Evolutionary conservation across 2,888 invertebrate species (phyloP).

Genomic region (Tolmerus cingulatus): DNA sequence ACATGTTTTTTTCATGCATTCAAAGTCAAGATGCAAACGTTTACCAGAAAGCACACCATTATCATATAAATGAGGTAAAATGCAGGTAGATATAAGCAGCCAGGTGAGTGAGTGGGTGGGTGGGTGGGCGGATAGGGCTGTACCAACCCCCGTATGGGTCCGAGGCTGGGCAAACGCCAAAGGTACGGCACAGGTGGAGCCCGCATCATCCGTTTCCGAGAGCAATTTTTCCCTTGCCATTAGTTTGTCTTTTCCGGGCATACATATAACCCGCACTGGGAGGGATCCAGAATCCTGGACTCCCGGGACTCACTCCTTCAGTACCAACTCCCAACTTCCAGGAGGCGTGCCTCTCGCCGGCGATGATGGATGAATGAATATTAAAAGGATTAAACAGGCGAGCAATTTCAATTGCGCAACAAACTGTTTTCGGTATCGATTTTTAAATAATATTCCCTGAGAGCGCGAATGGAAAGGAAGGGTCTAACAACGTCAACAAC

Average conservation of each 20-base stretch:
- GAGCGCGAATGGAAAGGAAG: not conserved
- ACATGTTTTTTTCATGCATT: not conserved
- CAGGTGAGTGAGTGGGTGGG: no score
- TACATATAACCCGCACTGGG: not conserved
- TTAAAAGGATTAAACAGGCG: not conserved
- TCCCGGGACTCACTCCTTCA: not conserved
- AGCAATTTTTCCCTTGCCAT: not conserved
- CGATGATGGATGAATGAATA: slow-evolving; percentile 1
- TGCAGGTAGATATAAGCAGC: not conserved
- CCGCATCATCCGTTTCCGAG: not conserved
- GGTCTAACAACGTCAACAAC: slow-evolving; percentile 24
- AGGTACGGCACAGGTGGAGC: not conserved
- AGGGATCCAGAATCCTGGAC: not conserved
- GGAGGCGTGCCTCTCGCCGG: not conserved
- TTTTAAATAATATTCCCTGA: not conserved
- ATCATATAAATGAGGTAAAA: not conserved
- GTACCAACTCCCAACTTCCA: not conserved
- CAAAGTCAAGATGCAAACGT: not conserved
- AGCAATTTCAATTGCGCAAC: slow-evolving; percentile 30
- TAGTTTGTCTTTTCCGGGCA: not conserved
- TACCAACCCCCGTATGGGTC: not conserved
- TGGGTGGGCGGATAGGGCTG: no score
- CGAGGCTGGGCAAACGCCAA: not conserved
- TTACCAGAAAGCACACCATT: not conserved
- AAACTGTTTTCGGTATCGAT: slow-evolving; percentile 31